Conservation (phyloP, 2,888 invertebrate genomes). For the Hylaea fasciaria region DNA sequence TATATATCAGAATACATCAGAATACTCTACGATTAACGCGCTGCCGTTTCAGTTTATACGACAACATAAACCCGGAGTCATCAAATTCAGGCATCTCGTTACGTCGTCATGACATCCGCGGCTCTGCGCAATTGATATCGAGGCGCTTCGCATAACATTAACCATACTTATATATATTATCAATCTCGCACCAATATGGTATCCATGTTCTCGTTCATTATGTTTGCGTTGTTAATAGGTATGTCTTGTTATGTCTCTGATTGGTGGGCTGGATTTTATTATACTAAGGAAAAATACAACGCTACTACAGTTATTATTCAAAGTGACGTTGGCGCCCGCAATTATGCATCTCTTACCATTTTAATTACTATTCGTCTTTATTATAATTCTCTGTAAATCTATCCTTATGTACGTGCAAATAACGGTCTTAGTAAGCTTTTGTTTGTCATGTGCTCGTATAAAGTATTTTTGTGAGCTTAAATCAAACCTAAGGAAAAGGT, state of each 20-base stretch:
- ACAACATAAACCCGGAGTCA: conserved; percentile 28
- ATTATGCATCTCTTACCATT: too few relatives aligned
- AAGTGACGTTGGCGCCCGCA: too few relatives aligned
- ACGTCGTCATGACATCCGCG: conserved; percentile 17
- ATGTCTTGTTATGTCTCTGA: not conserved
- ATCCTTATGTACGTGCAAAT: too few relatives aligned
- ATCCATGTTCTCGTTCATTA: conserved; percentile 3
- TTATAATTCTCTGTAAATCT: too few relatives aligned
- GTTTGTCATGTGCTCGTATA: too few relatives aligned
- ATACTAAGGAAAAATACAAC: not conserved
- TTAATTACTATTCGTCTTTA: too few relatives aligned
- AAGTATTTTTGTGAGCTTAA: too few relatives aligned
- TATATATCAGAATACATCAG: conserved; percentile 8
- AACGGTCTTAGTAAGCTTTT: too few relatives aligned
- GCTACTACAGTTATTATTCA: too few relatives aligned
- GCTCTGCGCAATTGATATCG: conserved; percentile 29
- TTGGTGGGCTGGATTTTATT: not conserved
- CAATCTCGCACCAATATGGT: conserved; percentile 25
- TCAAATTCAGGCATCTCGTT: conserved; percentile 35
- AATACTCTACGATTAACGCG: conserved; percentile 24
- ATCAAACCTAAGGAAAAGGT: too few relatives aligned
- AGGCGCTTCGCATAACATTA: conserved; percentile 26
- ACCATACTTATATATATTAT: too few relatives aligned
- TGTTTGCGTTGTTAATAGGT: conserved; percentile 2
- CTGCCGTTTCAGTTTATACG: conserved; percentile 26